Conservation (phyloP, 2,888 invertebrate species). For the Drosophila infuscata region DNA sequence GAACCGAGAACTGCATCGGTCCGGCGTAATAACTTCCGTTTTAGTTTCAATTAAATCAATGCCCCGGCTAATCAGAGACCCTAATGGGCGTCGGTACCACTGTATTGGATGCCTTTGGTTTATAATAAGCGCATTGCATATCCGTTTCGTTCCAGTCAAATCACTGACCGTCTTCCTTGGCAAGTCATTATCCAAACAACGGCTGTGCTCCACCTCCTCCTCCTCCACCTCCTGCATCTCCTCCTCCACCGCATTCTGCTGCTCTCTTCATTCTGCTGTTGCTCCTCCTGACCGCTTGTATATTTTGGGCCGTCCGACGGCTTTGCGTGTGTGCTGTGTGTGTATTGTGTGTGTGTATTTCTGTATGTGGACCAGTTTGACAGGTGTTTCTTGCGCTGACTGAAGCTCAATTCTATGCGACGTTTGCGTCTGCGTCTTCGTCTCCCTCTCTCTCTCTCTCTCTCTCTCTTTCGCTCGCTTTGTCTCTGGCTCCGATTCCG, state of each 20-base stretch:
- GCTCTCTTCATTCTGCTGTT: slow-evolving; percentile 27
- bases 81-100: slow-evolving; percentile 32
- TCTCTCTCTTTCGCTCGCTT: slow-evolving; percentile 26
- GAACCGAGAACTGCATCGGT: slow-evolving; percentile 25
- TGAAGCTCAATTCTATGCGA: slow-evolving; percentile 78
- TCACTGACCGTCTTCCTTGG: slow-evolving; percentile 67
- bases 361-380: slow-evolving; percentile 81
- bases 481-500: slow-evolving; percentile 56
- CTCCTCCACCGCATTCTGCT: neutral
- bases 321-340: slow-evolving; percentile 29
- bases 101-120: slow-evolving; percentile 22
- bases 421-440: slow-evolving; percentile 48
- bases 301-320: slow-evolving; percentile 49
- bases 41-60: slow-evolving; percentile 76
- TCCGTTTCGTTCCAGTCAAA: slow-evolving; percentile 76
- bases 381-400: slow-evolving; percentile 83
- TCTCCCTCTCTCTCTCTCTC: slow-evolving; percentile 26
- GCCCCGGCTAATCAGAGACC: slow-evolving; percentile 67
- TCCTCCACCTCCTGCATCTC: neutral
- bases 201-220: slow-evolving; percentile 5
- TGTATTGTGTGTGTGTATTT: slow-evolving; percentile 43
- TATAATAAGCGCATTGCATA: slow-evolving; percentile 60
- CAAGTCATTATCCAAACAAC: slow-evolving; percentile 69
- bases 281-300: slow-evolving; percentile 36
- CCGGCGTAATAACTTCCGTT: slow-evolving; percentile 77